A percentile compares a stretch with the other conserved stretches of the same genome.
Conservation (phyloP, 2,113 vertebrate species). For the Mustela nigripes region DNA sequence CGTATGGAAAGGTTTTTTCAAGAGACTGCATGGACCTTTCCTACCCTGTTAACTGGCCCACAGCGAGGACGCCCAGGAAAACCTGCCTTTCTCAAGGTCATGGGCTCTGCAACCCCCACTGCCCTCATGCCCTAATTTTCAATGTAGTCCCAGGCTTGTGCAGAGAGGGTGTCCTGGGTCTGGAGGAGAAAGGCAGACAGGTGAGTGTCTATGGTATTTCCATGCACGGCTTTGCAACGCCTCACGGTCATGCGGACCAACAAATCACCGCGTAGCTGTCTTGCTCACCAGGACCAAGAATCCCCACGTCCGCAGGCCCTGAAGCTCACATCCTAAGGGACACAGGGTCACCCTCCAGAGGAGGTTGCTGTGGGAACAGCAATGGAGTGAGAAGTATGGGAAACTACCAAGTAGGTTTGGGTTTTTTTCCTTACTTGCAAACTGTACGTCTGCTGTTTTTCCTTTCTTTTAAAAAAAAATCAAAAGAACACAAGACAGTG, state of each 20-base stretch:
- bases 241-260: neutral
- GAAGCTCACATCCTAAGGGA: too few relatives aligned
- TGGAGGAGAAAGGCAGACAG: neutral
- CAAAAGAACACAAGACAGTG: neutral
- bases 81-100: neutral
- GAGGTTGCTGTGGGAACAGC: neutral
- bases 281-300: neutral
- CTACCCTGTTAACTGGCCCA: rapidly evolving
- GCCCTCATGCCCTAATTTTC: too few relatives aligned
- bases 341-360: too few relatives aligned
- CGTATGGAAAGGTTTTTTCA: neutral
- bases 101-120: neutral
- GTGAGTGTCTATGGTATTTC: rapidly evolving
- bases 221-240: too few relatives aligned
- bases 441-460: neutral
- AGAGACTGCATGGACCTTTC: neutral
- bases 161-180: too few relatives aligned
- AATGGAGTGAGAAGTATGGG: neutral
- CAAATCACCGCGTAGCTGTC: rapidly evolving
- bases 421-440: neutral
- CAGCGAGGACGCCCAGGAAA: neutral
- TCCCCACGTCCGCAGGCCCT: neutral
- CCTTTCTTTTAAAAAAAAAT: neutral
- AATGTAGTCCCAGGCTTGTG: neutral
- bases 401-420: rapidly evolving